Evolutionary conservation across 2,797 vertebrate genomes (phyloP), one percentile per base, ranked within the genome.

Genomic region (Mionectes olivaceus): DNA sequence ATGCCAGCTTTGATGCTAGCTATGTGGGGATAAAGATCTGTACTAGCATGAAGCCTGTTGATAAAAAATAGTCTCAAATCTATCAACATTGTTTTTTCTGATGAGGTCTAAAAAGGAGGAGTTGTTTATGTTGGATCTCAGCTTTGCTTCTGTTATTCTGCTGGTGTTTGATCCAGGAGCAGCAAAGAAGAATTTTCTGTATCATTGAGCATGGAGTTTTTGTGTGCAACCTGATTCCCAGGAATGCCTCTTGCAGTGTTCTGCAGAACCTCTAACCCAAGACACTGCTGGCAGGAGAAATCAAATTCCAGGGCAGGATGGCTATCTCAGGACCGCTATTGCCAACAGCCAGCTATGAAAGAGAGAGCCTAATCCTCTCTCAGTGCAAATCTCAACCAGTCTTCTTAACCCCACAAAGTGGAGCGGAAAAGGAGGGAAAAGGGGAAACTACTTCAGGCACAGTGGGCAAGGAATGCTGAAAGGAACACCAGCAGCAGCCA

Each of bases 141-240:
- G 65, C 65, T 88, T 88, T 93, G 47, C 46, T 94, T 83, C 15
- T 75, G 57, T 59, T 61, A 4, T 22, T 64, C 27, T 2, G 2
- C 37, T 32, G 19, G 13, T 53, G 25, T 80, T 93, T 90, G 90
- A 71, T 75, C 43, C 37, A 61, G 39, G 13, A 86, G 30, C n/a
- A 77, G 32, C 86, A 81, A 90, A 83, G 44, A 71, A 87, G 30
- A 81, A 75, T 90, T 89, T 92, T 93, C 65, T 56, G 5, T 69
- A 22, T 79, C n/a, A 39, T 1, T 83, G 65, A 87, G 13, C 37
- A 65, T n/a, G 28, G 47, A 5, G 2, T 21, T 92, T 83, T 87
- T 67, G 63, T 78, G n/a, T 47, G 47, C 55, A 90, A 49, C 24
- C 27, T 60, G 65, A 60, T 75, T 83, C 71, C 22, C 47, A 71